Percentiles rank a stretch among this genome's conserved stretches.
phyloP scores from a whole-genome alignment of 1,140 invertebrate genomes.

The Dryas iulia region DNA sequence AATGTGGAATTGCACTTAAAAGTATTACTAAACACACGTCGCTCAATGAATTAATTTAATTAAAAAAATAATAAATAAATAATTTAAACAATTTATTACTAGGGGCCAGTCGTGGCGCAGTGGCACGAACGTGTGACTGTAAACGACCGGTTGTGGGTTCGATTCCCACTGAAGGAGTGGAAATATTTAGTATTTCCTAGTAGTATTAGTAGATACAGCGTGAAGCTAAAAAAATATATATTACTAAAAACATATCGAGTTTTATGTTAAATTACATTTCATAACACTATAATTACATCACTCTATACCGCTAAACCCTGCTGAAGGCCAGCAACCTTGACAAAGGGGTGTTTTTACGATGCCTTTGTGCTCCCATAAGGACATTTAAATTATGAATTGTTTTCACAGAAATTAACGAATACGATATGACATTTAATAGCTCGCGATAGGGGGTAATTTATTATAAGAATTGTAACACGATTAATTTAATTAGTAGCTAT shows the following conservation, averaged over 20 bases:
- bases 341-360: constrained; percentile 4
- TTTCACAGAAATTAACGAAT: background rate
- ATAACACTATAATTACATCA: background rate
- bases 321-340: background rate
- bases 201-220: no score
- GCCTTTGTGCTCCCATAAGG: constrained; percentile 3
- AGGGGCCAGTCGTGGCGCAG: no score
- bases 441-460: background rate
- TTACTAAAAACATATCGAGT: background rate
- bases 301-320: background rate
- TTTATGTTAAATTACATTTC: background rate
- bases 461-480: background rate
- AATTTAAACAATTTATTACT: no score
- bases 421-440: background rate
- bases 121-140: no score
- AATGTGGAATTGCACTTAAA: no score
- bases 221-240: no score
- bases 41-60: no score
- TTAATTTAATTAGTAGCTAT: constrained; percentile 1
- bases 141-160: no score
- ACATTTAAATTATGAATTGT: background rate
- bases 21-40: no score
- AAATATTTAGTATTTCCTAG: background rate
- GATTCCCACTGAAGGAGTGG: no score
- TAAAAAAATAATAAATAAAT: no score